Evolutionary conservation across 2,113 vertebrate species (phyloP).

Genomic region (Clarias macrocephalus): DNA sequence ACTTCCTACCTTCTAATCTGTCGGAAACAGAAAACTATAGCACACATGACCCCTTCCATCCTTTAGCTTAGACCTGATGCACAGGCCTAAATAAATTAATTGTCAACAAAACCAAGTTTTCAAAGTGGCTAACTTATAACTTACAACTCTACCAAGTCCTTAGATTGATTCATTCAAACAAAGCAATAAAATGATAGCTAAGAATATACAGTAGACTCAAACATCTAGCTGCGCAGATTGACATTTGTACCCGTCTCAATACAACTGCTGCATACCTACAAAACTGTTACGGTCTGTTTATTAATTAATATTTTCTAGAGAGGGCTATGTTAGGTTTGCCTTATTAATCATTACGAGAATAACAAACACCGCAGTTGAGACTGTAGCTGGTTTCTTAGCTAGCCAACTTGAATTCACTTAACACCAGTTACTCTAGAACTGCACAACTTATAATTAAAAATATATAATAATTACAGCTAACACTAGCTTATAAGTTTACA

Average conservation of each 20-base stretch:
- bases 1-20: constrained; percentile 46
- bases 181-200: not conserved
- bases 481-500: not conserved
- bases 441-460: not conserved
- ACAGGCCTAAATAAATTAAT: not conserved
- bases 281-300: not conserved
- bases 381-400: not conserved
- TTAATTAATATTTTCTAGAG: not conserved
- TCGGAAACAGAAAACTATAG: constrained; percentile 31
- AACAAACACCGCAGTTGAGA: not conserved
- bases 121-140: not conserved
- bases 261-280: not conserved
- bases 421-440: not conserved
- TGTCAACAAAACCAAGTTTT: not conserved
- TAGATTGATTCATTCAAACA: not conserved
- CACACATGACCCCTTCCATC: constrained; percentile 22
- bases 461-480: not conserved
- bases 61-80: not conserved
- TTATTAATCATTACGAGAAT: not conserved
- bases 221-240: not conserved
- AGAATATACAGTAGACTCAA: not conserved
- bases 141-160: not conserved
- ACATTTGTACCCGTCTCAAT: not conserved
- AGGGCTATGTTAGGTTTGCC: not conserved
- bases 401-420: not conserved